These are phyloP conservation scores for Virgularia gustaviana DNA, from an alignment of 92 coral and sea anemone species.

Conservation along the genomic window DNA sequence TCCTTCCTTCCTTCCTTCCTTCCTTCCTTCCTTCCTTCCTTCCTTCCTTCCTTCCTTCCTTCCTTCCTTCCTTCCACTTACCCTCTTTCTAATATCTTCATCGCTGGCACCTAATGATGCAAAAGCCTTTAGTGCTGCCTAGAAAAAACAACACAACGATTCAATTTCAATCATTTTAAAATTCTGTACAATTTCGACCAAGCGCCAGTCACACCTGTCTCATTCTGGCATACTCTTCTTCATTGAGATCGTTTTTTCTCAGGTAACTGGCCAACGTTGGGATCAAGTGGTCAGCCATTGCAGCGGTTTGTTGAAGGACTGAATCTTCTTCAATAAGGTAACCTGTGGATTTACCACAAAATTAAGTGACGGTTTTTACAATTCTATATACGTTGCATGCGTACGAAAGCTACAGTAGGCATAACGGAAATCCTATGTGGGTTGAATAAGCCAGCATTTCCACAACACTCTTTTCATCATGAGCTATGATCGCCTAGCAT, in stretches of 20 bases:
- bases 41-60: background rate
- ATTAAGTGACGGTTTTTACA: no score
- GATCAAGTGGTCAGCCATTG: conserved; percentile 93
- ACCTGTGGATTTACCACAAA: no score
- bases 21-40: background rate
- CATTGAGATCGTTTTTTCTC: conserved; percentile 74
- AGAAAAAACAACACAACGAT: conserved; percentile 1
- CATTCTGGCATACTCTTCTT: conserved; percentile 84
- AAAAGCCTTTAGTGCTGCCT: conserved; percentile 93
- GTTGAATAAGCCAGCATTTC: no score
- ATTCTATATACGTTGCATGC: no score
- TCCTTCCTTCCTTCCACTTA: conserved; percentile 5
- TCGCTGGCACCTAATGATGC: conserved; percentile 98
- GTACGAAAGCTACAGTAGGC: no score
- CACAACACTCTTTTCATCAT: background rate
- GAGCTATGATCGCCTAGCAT: background rate
- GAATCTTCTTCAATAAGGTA: conserved; percentile 90
- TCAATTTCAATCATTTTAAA: background rate
- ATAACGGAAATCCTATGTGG: no score
- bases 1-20: background rate
- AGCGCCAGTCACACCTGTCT: conserved; percentile 65
- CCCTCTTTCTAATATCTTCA: conserved; percentile 92
- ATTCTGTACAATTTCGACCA: background rate
- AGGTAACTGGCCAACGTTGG: conserved; percentile 84
- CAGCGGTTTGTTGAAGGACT: conserved; percentile 85